Percentiles rank a stretch among this genome's conserved stretches.
phyloP scores from a whole-genome alignment of 1,140 invertebrate species.

The Microplitis mediator region DNA sequence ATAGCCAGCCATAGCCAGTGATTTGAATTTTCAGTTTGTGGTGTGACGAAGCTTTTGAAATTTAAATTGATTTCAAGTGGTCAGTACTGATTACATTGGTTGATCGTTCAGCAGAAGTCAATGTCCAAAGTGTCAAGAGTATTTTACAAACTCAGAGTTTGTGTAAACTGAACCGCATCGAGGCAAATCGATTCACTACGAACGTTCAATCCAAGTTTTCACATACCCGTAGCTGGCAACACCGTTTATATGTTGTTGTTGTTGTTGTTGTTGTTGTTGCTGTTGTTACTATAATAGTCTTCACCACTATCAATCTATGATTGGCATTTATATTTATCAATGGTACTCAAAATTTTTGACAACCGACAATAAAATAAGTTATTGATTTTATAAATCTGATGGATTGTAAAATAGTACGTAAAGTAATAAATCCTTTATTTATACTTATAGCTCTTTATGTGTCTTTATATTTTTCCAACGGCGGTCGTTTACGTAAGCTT shows the following conservation, averaged over 20 bases:
- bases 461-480: too few species aligned
- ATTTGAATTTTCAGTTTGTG: neutral
- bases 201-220: conserved; percentile 11
- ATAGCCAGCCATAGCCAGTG: neutral
- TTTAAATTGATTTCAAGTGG: conserved; percentile 6
- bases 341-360: too few species aligned
- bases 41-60: neutral
- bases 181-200: neutral
- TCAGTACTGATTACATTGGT: neutral
- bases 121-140: conserved; percentile 5
- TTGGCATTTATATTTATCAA: neutral
- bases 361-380: too few species aligned
- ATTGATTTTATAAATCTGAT: too few species aligned
- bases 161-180: conserved; percentile 11
- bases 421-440: too few species aligned
- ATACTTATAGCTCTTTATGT: too few species aligned
- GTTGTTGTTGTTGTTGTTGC: too few species aligned
- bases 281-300: too few species aligned
- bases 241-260: too few species aligned
- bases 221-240: neutral
- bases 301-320: neutral
- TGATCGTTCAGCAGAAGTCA: neutral
- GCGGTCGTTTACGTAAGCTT: neutral
- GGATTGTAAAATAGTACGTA: too few species aligned
- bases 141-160: neutral